Base-by-base conservation (phyloP, 2,113 vertebrate species). In the Microcebus jonahi region DNA sequence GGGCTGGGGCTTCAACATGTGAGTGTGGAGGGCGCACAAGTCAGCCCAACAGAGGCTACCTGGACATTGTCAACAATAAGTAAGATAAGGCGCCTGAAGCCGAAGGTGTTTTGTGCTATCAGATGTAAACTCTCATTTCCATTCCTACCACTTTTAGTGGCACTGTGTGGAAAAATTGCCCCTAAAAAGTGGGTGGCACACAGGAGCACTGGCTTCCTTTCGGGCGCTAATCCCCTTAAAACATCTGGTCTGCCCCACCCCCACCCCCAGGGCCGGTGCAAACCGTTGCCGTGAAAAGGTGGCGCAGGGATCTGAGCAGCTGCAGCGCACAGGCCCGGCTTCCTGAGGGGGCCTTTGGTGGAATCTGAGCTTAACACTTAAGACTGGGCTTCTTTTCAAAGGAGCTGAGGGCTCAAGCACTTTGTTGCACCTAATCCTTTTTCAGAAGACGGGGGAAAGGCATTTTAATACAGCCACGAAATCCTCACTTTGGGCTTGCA, bases 311-410 rank as follows among this genome's bases (percentile, higher is more conserved):
- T 76, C 55, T 0, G 0, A 48, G 84, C 84, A 96, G 94, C 88
- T 85, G 95, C 80, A 18, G 75, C 25, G 1, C 10, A 4, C 59
- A 17, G 59, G 70, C 76, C 11, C 3, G 4, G 76, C 79, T 76
- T 81, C 84, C 81, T 0, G 45, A 94, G 63, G 14, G 50, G 85
- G 65, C 80, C 31, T 90, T 79, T 79, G 5, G 2, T 76, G 59
- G 94, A 89, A 95, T 93, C 97, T 9, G 88, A 95, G 94, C 90
- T 89, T 45, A 70, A 20, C 89, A 84, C 92, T 97, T 93, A 71
- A 96, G 73, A 50, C 92, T 36, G 57, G 94, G 82, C 39, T 96
- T 88, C 97, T 97, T 94, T 97, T 93, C 96, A 95, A 79, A 93
- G 85, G 85, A 20, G 61, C 90, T 93, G 93, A 57, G 7, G 83